Evolutionary conservation across 64 coral and sea anemone species (phyloP), one percentile per base, ranked within the genome.

Genomic region (Dendrophyllia cribrosa): DNA sequence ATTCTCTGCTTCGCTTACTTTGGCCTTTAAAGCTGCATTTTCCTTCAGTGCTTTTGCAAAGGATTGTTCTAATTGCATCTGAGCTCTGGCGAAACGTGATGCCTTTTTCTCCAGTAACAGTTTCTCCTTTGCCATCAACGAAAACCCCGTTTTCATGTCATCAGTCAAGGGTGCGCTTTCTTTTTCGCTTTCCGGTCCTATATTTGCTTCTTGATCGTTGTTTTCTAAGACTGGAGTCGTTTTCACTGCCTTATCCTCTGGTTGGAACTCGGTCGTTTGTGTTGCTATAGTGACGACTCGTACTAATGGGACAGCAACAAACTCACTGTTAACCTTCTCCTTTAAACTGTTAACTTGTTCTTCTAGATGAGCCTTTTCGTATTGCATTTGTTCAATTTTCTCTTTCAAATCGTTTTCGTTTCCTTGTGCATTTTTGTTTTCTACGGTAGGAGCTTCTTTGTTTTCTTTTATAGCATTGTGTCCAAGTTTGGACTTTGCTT

Each of bases 101-200:
- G 95, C 93, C 72, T 94, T 91, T 11, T 25, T 91, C 58, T 97
- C 95, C 16, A 97, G 76, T 67, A 88, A 51, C 43, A 97, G 82
- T 3, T 79, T 91, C 78, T 97, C 95, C 63, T 94, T 91, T 53
- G 91, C 79, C 70, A 94, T 94, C n/a, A 75, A 22, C 13, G 86
- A 71, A 4, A 89, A 66, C 50, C 59, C 73, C 24, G 55, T 52
- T 58, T 77, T 62, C 17, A 84, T 74, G 51, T 51, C 55, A 22
- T 62, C 52, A 21, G 77, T 34, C 9, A 74, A 44, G 49, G 51
- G 51, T 14, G 56, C 43, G 14, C 58, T 19, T 61, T 85, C 73
- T 43, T 66, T 74, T 20, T 20, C 44, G 9, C 20, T 52, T 82
- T 74, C 19, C 7, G 58, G 45, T 66, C 83, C 19, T 19, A 46